A percentile compares a stretch with the other conserved stretches of the same genome.
Conservation (phyloP, 2,113 vertebrate species). For the Nasalis larvatus region DNA sequence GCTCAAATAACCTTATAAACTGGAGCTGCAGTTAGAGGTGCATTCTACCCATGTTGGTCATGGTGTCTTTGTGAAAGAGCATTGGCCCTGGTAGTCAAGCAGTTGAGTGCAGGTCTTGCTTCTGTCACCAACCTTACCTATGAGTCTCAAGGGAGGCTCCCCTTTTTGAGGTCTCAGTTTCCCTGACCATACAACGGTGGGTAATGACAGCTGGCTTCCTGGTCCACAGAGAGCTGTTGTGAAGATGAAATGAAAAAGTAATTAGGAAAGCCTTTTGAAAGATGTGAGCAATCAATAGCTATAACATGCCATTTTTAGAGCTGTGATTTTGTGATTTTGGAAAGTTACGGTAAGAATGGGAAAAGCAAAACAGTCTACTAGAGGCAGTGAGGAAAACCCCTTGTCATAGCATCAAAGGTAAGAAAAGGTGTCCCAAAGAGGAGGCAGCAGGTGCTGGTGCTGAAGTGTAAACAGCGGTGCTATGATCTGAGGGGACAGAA, state of each 20-base stretch:
- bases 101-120: neutral
- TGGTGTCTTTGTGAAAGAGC: rapidly evolving
- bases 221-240: neutral
- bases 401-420: too few species aligned
- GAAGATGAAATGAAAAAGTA: neutral
- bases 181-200: neutral
- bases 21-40: too few species aligned
- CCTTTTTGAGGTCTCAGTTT: neutral
- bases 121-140: neutral
- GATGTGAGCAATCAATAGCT: neutral
- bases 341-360: neutral
- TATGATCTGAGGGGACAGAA: too few species aligned
- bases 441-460: neutral
- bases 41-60: rapidly evolving
- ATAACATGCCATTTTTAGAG: neutral
- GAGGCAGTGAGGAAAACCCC: neutral
- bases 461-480: rapidly evolving
- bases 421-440: rapidly evolving
- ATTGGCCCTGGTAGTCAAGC: neutral
- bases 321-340: neutral
- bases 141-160: neutral
- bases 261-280: neutral
- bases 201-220: neutral
- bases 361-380: neutral
- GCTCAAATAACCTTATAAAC: neutral